Percentiles rank a stretch among this genome's conserved stretches.
Conservation (phyloP, 2,113 vertebrate species). For the Pomatorhinus ruficollis region DNA sequence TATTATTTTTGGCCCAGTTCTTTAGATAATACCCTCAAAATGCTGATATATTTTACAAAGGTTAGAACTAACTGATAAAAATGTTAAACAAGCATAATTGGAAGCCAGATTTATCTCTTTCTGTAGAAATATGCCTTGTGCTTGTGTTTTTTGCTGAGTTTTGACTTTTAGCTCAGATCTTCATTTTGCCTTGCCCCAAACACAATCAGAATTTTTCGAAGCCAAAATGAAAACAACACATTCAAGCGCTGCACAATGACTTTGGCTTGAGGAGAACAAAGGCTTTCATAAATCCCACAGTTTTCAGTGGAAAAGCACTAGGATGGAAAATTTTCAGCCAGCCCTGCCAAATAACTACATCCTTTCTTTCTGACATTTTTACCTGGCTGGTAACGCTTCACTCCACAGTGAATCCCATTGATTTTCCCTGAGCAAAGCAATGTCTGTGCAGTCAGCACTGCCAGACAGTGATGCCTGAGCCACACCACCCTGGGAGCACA, state of each 20-base stretch:
- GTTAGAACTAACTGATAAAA: neutral
- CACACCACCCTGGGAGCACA: neutral
- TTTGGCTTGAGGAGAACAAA: neutral
- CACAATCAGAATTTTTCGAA: neutral
- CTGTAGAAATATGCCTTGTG: neutral
- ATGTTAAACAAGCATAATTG: neutral
- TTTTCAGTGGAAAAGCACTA: neutral
- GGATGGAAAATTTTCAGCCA: neutral
- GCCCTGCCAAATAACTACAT: neutral
- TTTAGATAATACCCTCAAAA: neutral
- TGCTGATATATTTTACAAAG: neutral
- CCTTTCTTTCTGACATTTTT: neutral
- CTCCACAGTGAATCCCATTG: neutral
- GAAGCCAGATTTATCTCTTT: neutral
- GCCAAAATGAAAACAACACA: neutral
- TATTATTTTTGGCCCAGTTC: neutral
- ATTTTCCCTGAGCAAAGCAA: neutral
- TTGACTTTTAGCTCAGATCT: neutral
- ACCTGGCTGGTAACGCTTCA: neutral
- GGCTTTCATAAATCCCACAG: neutral
- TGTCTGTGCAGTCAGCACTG: neutral
- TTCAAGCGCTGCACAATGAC: neutral
- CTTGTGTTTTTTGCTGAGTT: neutral
- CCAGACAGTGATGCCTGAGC: neutral
- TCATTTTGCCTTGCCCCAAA: neutral